Evolutionary conservation across 2,113 vertebrate species (phyloP).

Genomic region (Calidris pugnax): DNA sequence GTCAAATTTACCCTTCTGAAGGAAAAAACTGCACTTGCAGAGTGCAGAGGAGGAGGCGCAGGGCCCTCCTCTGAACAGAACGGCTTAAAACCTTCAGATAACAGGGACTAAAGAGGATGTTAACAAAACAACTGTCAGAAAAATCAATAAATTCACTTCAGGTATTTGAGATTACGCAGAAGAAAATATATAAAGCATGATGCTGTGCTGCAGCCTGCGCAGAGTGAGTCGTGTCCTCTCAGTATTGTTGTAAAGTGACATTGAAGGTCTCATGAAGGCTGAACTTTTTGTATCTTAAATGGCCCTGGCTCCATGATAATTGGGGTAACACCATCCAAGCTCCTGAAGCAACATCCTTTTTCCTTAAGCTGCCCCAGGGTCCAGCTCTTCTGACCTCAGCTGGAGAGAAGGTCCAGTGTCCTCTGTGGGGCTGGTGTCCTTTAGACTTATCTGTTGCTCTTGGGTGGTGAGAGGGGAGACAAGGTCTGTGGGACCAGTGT

Average conservation of each 20-base stretch:
- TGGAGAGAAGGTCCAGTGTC: too few relatives aligned
- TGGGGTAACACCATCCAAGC: not conserved
- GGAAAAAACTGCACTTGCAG: not conserved
- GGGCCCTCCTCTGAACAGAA: not conserved
- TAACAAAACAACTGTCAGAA: not conserved
- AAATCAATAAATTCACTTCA: not conserved
- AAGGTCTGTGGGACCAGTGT: too few relatives aligned
- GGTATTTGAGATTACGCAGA: not conserved
- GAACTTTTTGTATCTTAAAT: not conserved
- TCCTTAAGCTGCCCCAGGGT: not conserved
- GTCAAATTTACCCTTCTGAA: not conserved
- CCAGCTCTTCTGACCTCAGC: not conserved
- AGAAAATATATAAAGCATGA: not conserved
- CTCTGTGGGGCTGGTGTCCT: not conserved
- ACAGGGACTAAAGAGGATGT: not conserved
- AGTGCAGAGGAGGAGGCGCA: not conserved
- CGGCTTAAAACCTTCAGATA: not conserved
- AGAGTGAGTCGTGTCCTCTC: not conserved
- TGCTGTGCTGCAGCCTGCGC: fast-evolving
- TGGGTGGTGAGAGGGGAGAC: not conserved
- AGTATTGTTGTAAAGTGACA: not conserved
- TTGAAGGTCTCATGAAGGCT: not conserved
- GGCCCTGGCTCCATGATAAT: not conserved
- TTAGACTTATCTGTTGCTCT: not conserved
- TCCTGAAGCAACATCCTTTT: fast-evolving